phyloP scores from a whole-genome alignment of 2,888 invertebrate species.

The Pyrocoelia pectoralis region DNA sequence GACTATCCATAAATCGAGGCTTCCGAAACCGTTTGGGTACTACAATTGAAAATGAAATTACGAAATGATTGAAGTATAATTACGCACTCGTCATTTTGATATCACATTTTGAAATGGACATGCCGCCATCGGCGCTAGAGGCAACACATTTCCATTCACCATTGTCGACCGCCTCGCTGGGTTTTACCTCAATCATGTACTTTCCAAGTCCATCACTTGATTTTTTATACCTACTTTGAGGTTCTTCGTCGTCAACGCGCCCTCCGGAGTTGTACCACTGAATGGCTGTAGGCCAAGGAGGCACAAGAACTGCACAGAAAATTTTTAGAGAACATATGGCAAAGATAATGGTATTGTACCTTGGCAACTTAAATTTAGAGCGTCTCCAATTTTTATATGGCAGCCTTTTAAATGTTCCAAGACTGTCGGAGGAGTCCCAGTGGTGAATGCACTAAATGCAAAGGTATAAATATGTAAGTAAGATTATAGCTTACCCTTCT shows the following conservation, averaged over 20 bases:
- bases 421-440: slow-evolving; percentile 81
- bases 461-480: slow-evolving; percentile 20
- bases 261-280: slow-evolving; percentile 89
- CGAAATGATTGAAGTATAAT: not conserved
- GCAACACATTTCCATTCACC: slow-evolving; percentile 93
- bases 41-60: slow-evolving; percentile 50
- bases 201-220: slow-evolving; percentile 86
- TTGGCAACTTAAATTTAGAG: slow-evolving; percentile 77
- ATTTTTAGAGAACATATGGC: not conserved
- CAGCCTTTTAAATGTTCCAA: slow-evolving; percentile 77
- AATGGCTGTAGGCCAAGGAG: slow-evolving; percentile 85
- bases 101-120: slow-evolving; percentile 77
- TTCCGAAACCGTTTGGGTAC: slow-evolving; percentile 91
- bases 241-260: slow-evolving; percentile 69
- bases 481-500: slow-evolving; percentile 63
- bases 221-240: slow-evolving; percentile 69
- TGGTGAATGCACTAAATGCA: slow-evolving; percentile 50
- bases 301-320: slow-evolving; percentile 62
- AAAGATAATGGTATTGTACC: slow-evolving; percentile 57
- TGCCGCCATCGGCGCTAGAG: slow-evolving; percentile 76
- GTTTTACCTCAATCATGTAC: slow-evolving; percentile 77
- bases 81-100: slow-evolving; percentile 80
- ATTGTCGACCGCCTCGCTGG: slow-evolving; percentile 81
- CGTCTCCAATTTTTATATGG: slow-evolving; percentile 80
- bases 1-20: slow-evolving; percentile 88